phyloP scores from a whole-genome alignment of 2,113 vertebrate species.

The Maylandia zebra region DNA sequence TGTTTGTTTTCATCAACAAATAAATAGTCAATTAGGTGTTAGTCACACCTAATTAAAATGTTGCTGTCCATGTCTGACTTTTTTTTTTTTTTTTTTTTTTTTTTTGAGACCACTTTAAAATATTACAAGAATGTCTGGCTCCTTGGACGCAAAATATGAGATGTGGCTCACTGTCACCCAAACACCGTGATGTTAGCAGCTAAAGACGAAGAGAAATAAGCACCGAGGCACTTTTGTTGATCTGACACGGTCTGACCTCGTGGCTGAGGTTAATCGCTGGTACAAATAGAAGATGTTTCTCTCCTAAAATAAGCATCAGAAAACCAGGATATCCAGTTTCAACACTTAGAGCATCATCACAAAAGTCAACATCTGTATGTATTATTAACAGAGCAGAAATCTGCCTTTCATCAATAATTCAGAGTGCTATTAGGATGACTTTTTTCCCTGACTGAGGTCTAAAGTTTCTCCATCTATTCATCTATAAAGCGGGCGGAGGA shows the following conservation, averaged over 20 bases:
- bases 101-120: background rate
- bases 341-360: background rate
- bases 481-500: background rate
- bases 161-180: background rate
- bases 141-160: background rate
- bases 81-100: too few relatives aligned
- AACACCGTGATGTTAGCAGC: background rate
- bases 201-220: background rate
- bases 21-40: too few relatives aligned
- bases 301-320: background rate
- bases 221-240: background rate
- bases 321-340: background rate
- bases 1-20: too few relatives aligned
- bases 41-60: too few relatives aligned
- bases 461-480: background rate
- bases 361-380: background rate
- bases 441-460: background rate
- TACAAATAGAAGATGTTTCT: background rate
- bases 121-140: background rate
- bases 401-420: background rate
- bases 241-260: background rate
- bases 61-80: too few relatives aligned
- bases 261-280: background rate
- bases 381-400: background rate
- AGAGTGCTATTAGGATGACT: background rate